A percentile compares a stretch with the other conserved stretches of the same genome.
phyloP scores from a whole-genome alignment of 2,888 invertebrate genomes.

The Cephalotes varians region DNA sequence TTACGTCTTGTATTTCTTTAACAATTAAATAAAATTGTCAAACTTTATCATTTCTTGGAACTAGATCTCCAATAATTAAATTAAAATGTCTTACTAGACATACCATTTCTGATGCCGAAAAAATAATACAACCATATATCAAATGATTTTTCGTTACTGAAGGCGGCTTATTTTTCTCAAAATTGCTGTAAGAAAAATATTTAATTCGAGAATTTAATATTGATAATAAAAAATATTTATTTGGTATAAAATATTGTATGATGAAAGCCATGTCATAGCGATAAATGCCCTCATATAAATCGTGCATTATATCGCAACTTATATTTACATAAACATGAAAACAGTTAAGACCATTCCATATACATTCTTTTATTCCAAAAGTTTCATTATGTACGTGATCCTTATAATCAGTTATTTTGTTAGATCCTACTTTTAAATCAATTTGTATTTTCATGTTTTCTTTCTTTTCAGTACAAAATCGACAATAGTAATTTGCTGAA shows the following conservation, averaged over 20 bases:
- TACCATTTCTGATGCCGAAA: slow-evolving; percentile 9
- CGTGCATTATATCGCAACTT: slow-evolving; percentile 12
- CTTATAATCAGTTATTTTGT: not conserved
- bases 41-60: slow-evolving; percentile 14
- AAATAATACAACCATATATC: not conserved
- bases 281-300: slow-evolving; percentile 20
- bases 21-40: not conserved
- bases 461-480: slow-evolving; percentile 8
- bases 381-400: not conserved
- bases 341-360: slow-evolving; percentile 3
- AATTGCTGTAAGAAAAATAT: slow-evolving; percentile 3
- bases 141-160: not conserved
- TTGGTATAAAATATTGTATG: not conserved
- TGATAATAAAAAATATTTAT: not conserved
- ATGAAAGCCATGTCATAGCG: slow-evolving; percentile 30
- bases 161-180: slow-evolving; percentile 10
- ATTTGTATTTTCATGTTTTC: not conserved
- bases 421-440: not conserved
- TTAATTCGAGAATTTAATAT: slow-evolving; percentile 2
- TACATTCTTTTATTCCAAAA: slow-evolving; percentile 16
- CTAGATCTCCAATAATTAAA: not conserved
- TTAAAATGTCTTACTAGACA: slow-evolving; percentile 5
- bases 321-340: slow-evolving; percentile 26
- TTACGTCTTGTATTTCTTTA: slow-evolving; percentile 6
- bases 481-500: slow-evolving; percentile 6